Conservation (phyloP, 1,140 invertebrate species). For the Triops cancriformis region DNA sequence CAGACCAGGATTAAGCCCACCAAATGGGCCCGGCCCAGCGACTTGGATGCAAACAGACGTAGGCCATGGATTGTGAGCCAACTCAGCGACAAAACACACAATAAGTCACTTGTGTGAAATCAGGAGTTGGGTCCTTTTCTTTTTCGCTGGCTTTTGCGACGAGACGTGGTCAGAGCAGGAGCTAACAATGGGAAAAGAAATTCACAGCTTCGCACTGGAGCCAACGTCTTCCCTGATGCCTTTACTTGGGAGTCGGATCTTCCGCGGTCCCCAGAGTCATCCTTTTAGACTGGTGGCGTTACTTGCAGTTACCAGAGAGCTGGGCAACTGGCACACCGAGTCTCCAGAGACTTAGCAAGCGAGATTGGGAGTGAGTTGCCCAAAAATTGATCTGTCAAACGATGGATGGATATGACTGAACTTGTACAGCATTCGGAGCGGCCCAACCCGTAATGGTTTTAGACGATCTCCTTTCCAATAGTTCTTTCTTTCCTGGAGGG, state of each 20-base stretch:
- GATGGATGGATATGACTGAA: slow-evolving; percentile 5
- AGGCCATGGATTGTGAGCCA: neutral
- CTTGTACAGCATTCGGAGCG: neutral
- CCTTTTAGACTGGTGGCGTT: neutral
- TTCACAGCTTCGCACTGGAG: neutral
- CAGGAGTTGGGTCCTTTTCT: too few relatives aligned
- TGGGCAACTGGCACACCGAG: neutral
- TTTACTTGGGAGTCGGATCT: neutral
- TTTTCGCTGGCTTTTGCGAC: too few relatives aligned
- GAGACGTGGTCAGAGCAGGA: too few relatives aligned
- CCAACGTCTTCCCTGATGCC: neutral
- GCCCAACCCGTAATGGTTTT: slow-evolving; percentile 2
- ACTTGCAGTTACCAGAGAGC: neutral
- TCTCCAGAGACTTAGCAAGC: neutral
- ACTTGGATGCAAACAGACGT: neutral
- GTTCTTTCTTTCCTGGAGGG: neutral
- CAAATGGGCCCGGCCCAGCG: neutral
- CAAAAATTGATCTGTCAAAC: slow-evolving; percentile 14
- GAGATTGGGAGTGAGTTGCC: neutral
- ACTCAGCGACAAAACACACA: too few relatives aligned
- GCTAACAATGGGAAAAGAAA: neutral
- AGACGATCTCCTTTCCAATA: neutral
- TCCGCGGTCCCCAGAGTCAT: neutral
- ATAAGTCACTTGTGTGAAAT: too few relatives aligned
- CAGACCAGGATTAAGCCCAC: neutral